Evolutionary conservation across 2,113 vertebrate species (phyloP).

Genomic region (Scolopax mira): DNA sequence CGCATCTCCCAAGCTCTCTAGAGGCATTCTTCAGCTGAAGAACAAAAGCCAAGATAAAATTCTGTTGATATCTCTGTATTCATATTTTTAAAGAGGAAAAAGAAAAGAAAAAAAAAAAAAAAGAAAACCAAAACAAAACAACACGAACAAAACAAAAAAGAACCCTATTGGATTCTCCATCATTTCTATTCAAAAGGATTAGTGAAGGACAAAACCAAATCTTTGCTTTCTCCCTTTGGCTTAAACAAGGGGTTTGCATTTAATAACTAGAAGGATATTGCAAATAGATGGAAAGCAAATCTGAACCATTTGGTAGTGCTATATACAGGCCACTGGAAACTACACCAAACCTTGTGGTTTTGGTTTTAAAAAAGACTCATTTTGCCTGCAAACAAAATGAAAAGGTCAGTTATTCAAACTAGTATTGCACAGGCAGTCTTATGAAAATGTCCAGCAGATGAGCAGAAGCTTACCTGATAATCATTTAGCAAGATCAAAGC

Average conservation of each 20-base stretch:
- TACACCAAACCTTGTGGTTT: slow-evolving; percentile 46
- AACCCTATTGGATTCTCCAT: background rate
- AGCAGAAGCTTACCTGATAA: background rate
- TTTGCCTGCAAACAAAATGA: slow-evolving; percentile 58
- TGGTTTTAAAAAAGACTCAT: background rate
- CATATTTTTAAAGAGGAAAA: background rate
- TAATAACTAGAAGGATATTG: slow-evolving; percentile 38
- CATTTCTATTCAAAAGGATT: background rate
- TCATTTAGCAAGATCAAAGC: background rate
- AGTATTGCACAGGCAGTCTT: background rate
- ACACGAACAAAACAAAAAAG: background rate
- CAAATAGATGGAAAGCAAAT: slow-evolving; percentile 45
- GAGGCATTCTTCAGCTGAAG: background rate
- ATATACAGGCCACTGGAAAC: slow-evolving; percentile 1
- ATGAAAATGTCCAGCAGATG: slow-evolving; percentile 56
- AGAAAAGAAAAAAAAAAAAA: background rate
- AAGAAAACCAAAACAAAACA: background rate
- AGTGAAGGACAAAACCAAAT: background rate
- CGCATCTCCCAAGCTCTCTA: background rate
- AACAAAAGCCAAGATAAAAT: background rate
- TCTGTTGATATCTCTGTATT: background rate
- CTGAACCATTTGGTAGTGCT: slow-evolving; percentile 7
- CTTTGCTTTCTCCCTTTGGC: background rate
- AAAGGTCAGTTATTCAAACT: slow-evolving; percentile 63
- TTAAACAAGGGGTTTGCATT: slow-evolving; percentile 22